Evolutionary conservation across 1,140 invertebrate genomes (phyloP).

Genomic region (Asbolus verrucosus): DNA sequence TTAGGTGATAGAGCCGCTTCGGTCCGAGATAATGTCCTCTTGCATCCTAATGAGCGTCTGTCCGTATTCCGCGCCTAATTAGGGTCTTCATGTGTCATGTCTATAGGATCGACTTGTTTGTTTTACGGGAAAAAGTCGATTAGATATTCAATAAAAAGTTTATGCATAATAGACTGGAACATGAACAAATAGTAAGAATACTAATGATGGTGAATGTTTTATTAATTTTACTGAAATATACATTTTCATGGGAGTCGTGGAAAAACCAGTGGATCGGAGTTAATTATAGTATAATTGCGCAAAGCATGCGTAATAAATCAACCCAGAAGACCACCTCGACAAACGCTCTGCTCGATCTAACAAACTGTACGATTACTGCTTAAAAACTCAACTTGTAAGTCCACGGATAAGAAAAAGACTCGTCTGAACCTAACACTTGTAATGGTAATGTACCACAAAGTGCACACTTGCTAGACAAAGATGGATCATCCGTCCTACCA

Average conservation of each 20-base stretch:
- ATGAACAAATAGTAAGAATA: conserved; percentile 35
- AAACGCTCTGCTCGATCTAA: conserved; percentile 29
- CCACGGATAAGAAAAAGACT: conserved; percentile 32
- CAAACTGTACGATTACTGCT: conserved; percentile 30
- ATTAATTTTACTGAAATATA: conserved; percentile 24
- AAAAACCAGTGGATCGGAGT: conserved; percentile 15
- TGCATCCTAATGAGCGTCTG: conserved; percentile 39
- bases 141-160: conserved; percentile 34
- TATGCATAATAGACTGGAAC: conserved; percentile 35
- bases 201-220: conserved; percentile 19
- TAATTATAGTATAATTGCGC: conserved; percentile 32
- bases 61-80: conserved; percentile 35
- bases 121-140: conserved; percentile 40
- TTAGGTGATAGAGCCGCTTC: conserved; percentile 35
- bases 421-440: conserved; percentile 39
- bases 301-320: conserved; percentile 36
- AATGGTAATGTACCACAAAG: conserved; percentile 40
- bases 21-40: conserved; percentile 31
- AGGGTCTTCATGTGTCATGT: conserved; percentile 43
- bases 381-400: conserved; percentile 33
- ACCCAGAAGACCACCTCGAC: conserved; percentile 42
- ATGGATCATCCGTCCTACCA: conserved; percentile 14
- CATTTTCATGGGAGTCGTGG: not conserved
- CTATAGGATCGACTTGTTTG: conserved; percentile 27
- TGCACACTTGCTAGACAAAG: conserved; percentile 17